A percentile compares a stretch with the other conserved stretches of the same genome.
phyloP scores from a whole-genome alignment of 2,888 invertebrate species.

The Operophtera brumata region DNA sequence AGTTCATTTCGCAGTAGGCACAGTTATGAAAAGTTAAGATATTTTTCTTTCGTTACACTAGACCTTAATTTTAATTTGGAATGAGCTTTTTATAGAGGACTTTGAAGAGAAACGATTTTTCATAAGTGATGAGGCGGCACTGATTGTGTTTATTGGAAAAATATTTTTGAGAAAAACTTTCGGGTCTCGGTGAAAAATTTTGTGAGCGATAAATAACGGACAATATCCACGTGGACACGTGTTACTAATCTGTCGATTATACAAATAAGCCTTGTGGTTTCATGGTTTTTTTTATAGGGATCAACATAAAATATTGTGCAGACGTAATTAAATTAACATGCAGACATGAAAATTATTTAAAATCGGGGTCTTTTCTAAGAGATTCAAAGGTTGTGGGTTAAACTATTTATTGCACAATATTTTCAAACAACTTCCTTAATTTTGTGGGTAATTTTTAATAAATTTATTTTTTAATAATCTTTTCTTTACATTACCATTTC shows the following conservation, averaged over 20 bases:
- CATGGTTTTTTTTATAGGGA: slow-evolving; percentile 49
- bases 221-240: slow-evolving; percentile 68
- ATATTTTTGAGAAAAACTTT: slow-evolving; percentile 72
- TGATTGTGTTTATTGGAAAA: slow-evolving; percentile 76
- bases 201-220: slow-evolving; percentile 62
- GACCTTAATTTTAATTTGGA: slow-evolving; percentile 80
- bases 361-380: not conserved
- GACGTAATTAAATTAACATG: slow-evolving; percentile 6
- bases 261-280: slow-evolving; percentile 49
- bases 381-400: not conserved
- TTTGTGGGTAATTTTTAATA: not conserved
- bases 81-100: slow-evolving; percentile 78
- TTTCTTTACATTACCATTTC: not conserved
- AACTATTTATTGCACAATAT: not conserved
- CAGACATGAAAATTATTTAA: not conserved
- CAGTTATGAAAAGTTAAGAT: slow-evolving; percentile 49
- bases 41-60: slow-evolving; percentile 65
- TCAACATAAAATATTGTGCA: slow-evolving; percentile 47
- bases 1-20: slow-evolving; percentile 42
- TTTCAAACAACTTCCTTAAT: not conserved
- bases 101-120: slow-evolving; percentile 75
- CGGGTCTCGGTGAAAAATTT: slow-evolving; percentile 43
- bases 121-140: slow-evolving; percentile 79
- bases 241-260: slow-evolving; percentile 72
- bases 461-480: not conserved